A percentile compares a stretch with the other conserved stretches of the same genome.
phyloP scores from a whole-genome alignment of 2,113 vertebrate genomes.

The Sisor rabdophorus region DNA sequence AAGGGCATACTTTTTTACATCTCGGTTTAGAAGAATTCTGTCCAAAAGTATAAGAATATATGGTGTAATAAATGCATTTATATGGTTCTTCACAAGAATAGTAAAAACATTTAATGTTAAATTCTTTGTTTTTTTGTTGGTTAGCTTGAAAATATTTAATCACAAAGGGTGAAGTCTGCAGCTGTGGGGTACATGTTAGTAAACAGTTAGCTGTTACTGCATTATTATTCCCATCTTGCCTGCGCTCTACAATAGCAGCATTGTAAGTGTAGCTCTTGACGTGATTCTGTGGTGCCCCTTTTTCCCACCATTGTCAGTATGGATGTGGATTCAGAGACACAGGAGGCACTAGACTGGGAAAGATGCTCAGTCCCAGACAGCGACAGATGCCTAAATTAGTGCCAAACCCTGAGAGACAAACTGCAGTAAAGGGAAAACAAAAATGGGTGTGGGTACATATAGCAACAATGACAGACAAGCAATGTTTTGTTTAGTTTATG shows the following conservation, averaged over 20 bases:
- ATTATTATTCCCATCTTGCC: conserved; percentile 79
- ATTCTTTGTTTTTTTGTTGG: too few species aligned
- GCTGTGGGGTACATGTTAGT: conserved; percentile 83
- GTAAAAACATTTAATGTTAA: neutral
- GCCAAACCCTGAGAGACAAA: conserved; percentile 77
- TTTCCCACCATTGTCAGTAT: conserved; percentile 76
- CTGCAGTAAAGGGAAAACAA: conserved; percentile 71
- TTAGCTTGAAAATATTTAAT: neutral
- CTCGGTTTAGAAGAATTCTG: neutral
- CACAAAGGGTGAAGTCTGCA: conserved; percentile 57
- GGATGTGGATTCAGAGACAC: conserved; percentile 56
- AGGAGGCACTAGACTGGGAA: conserved; percentile 62
- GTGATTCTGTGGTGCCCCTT: conserved; percentile 78
- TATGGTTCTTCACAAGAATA: too few species aligned
- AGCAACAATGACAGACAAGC: neutral
- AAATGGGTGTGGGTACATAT: conserved; percentile 4
- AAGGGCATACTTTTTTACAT: neutral
- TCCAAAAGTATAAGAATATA: neutral
- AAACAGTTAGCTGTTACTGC: conserved; percentile 81
- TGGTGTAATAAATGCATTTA: neutral
- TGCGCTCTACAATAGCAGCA: conserved; percentile 82
- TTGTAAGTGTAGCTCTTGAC: conserved; percentile 85
- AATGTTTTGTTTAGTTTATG: neutral
- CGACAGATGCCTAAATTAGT: conserved; percentile 93
- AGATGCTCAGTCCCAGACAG: conserved; percentile 68